Conservation (phyloP, 2,797 vertebrate genomes). For the Microctenopoma lineatum region DNA sequence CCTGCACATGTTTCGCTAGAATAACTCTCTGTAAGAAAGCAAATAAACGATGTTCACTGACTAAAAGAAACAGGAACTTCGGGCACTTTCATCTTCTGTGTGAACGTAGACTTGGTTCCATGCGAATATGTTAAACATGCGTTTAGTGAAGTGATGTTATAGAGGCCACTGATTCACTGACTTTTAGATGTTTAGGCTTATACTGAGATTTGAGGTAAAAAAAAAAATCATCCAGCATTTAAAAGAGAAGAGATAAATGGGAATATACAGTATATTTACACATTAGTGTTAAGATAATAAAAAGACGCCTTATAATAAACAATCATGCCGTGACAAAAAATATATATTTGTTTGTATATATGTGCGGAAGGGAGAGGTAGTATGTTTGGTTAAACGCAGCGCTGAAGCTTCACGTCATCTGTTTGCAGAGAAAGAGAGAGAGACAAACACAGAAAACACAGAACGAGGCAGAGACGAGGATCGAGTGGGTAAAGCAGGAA, state of each 20-base stretch:
- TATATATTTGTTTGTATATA: slow-evolving; percentile 25
- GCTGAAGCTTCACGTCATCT: slow-evolving; percentile 53
- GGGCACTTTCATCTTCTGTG: slow-evolving; percentile 13
- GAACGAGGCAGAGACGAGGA: slow-evolving; percentile 55
- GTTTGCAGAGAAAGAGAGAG: slow-evolving; percentile 46
- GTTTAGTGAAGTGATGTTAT: slow-evolving; percentile 5
- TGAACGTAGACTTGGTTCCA: slow-evolving; percentile 14
- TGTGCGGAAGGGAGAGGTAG: slow-evolving; percentile 84
- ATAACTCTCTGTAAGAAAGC: not conserved
- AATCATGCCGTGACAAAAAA: slow-evolving; percentile 62
- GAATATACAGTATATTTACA: slow-evolving; percentile 59
- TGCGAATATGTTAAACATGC: slow-evolving; percentile 5
- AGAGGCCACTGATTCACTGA: slow-evolving; percentile 35
- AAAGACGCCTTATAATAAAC: slow-evolving; percentile 53
- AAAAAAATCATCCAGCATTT: slow-evolving; percentile 78
- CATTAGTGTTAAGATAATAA: slow-evolving; percentile 68
- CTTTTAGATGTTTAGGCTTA: slow-evolving; percentile 59
- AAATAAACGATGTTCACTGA: not conserved
- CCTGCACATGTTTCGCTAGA: no score
- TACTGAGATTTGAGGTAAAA: slow-evolving; percentile 72
- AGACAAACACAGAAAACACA: slow-evolving; percentile 29
- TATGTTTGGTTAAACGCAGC: slow-evolving; percentile 79
- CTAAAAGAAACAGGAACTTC: not conserved
- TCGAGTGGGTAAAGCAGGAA: slow-evolving; percentile 46
- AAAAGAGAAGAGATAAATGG: slow-evolving; percentile 64